These are phyloP conservation scores for Nomada fabriciana DNA, from an alignment of 2,888 invertebrate species.

Conservation along the genomic window DNA sequence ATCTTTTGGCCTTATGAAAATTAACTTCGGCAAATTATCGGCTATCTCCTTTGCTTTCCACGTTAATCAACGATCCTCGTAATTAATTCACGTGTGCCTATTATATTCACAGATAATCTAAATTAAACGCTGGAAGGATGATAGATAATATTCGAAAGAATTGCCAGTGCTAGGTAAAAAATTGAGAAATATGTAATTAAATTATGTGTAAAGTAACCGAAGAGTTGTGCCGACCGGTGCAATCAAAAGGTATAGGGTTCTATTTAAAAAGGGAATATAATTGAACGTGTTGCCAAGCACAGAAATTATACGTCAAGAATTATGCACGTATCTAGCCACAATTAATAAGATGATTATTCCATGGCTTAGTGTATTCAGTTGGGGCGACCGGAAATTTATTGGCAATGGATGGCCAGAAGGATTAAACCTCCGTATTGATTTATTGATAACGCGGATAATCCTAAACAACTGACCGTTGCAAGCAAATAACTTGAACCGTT, in stretches of 20 bases:
- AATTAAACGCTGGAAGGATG: too few species aligned
- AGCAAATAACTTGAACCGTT: background rate
- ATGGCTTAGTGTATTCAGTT: background rate
- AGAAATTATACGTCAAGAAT: background rate
- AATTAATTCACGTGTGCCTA: background rate
- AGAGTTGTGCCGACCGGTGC: too few species aligned
- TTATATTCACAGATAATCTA: too few species aligned
- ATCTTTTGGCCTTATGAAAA: constrained; percentile 32
- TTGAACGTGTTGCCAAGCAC: background rate
- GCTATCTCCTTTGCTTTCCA: background rate
- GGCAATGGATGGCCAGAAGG: constrained; percentile 5
- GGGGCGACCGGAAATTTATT: constrained; percentile 49
- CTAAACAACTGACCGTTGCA: background rate
- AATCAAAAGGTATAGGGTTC: too few species aligned
- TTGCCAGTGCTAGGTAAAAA: too few species aligned
- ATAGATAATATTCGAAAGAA: too few species aligned
- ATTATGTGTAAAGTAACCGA: too few species aligned
- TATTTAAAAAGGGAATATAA: too few species aligned
- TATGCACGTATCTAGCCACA: constrained; percentile 22
- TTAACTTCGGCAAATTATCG: constrained; percentile 40
- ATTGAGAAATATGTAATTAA: too few species aligned
- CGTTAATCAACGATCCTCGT: background rate
- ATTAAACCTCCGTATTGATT: constrained; percentile 43
- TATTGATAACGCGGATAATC: background rate
- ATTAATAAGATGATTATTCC: constrained; percentile 8